Evolutionary conservation across 2,113 vertebrate species (phyloP).

Genomic region (Myanophis thanlyinensis): DNA sequence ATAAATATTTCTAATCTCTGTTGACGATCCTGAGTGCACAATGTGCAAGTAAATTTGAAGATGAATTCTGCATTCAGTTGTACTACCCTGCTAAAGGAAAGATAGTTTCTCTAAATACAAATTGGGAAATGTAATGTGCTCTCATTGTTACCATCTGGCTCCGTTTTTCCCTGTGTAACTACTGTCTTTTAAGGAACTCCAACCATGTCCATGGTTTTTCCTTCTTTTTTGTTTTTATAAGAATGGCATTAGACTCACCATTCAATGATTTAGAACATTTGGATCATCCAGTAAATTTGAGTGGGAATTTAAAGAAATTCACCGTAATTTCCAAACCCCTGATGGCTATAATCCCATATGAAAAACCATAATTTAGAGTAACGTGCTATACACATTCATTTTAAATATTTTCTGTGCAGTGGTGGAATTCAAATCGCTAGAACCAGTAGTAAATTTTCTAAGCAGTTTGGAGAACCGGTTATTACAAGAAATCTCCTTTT

Average conservation of each 20-base stretch:
- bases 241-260: neutral
- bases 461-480: too few relatives aligned
- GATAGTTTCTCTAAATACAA: neutral
- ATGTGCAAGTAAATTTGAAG: neutral
- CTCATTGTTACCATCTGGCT: neutral
- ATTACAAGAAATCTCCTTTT: too few relatives aligned
- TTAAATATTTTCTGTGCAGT: neutral
- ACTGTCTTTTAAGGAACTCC: neutral
- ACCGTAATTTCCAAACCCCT: neutral
- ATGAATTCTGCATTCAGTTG: neutral
- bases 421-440: too few relatives aligned
- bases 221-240: neutral
- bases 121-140: neutral
- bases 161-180: neutral
- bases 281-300: neutral
- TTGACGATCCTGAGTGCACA: neutral
- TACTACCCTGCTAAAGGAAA: neutral
- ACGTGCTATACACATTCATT: too few relatives aligned
- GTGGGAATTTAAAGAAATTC: neutral
- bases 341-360: neutral
- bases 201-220: neutral
- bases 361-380: neutral
- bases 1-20: neutral
- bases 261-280: neutral
- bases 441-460: too few relatives aligned